A percentile compares a stretch with the other conserved stretches of the same genome.
These are phyloP conservation scores for Tupiocoris notatus DNA, from an alignment of 2,888 invertebrate species.

Conservation along the genomic window DNA sequence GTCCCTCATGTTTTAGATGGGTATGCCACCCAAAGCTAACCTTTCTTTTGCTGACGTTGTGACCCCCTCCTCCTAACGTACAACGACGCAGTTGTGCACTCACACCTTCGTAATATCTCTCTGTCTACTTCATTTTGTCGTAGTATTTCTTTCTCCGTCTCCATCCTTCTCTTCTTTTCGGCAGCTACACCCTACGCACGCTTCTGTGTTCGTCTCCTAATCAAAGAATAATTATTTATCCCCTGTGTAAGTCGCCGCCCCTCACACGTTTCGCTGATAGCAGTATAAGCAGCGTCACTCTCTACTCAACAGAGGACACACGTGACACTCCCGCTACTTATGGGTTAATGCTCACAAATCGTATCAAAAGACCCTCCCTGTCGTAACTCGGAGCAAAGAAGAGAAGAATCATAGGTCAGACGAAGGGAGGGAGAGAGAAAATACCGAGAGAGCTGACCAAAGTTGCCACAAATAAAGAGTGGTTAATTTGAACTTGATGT, in stretches of 20 bases:
- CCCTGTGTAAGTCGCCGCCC: background rate
- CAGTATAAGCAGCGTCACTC: background rate
- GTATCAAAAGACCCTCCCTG: background rate
- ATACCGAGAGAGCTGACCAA: too few relatives aligned
- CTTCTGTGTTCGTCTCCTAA: conserved; percentile 9
- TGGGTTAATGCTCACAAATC: conserved; percentile 7
- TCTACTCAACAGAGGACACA: background rate
- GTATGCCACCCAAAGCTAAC: background rate
- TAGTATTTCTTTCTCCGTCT: conserved; percentile 5
- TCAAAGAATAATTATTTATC: conserved; percentile 28
- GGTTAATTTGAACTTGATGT: too few relatives aligned
- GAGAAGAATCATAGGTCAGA: too few relatives aligned
- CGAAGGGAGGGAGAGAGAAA: too few relatives aligned
- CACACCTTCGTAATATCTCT: background rate
- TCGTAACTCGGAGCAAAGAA: too few relatives aligned
- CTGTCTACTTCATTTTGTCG: background rate
- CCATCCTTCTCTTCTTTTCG: background rate
- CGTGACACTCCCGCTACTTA: conserved; percentile 14
- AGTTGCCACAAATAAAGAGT: too few relatives aligned
- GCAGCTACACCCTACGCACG: background rate
- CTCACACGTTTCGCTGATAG: background rate
- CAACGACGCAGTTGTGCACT: too few relatives aligned
- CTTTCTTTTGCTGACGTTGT: background rate
- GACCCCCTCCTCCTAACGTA: background rate
- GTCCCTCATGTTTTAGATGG: conserved; percentile 19